Evolutionary conservation across 2,888 invertebrate genomes (phyloP).

Genomic region (Sphaeridia pumilis): DNA sequence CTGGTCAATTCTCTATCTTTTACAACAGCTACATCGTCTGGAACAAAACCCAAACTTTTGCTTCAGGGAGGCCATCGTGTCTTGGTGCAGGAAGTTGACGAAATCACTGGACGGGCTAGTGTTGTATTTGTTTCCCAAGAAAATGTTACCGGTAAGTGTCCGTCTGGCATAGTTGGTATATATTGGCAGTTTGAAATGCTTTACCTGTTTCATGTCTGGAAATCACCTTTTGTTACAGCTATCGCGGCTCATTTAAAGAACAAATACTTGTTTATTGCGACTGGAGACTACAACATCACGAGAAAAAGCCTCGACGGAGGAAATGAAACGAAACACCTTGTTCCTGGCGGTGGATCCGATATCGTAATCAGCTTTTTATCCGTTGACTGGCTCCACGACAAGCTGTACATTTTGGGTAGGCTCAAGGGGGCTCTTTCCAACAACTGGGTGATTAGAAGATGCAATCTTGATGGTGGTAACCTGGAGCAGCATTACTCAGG

Average conservation of each 20-base stretch:
- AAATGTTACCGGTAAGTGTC: conserved; percentile 19
- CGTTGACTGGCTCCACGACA: conserved; percentile 79
- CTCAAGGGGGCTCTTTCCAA: conserved; percentile 39
- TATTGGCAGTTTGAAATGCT: not conserved
- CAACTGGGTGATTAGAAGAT: conserved; percentile 62
- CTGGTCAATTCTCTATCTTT: not conserved
- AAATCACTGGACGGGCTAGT: conserved; percentile 28
- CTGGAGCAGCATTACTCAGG: conserved; percentile 54
- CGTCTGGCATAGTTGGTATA: not conserved
- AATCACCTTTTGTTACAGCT: conserved; percentile 12
- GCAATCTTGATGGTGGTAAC: conserved; percentile 60
- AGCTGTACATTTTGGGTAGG: conserved; percentile 70
- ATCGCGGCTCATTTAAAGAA: conserved; percentile 30
- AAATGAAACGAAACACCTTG: conserved; percentile 14
- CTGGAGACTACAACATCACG: conserved; percentile 24
- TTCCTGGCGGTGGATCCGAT: conserved; percentile 41
- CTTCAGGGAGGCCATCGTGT: conserved; percentile 30
- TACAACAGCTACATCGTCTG: conserved; percentile 12
- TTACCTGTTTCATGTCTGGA: not conserved
- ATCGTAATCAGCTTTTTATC: conserved; percentile 42
- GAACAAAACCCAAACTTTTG: conserved; percentile 27
- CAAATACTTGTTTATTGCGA: conserved; percentile 31
- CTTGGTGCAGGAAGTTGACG: conserved; percentile 31
- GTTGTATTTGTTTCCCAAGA: conserved; percentile 14
- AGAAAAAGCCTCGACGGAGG: conserved; percentile 14